Base-by-base conservation (phyloP, 2,888 invertebrate genomes). In the Choreutis nemorana region DNA sequence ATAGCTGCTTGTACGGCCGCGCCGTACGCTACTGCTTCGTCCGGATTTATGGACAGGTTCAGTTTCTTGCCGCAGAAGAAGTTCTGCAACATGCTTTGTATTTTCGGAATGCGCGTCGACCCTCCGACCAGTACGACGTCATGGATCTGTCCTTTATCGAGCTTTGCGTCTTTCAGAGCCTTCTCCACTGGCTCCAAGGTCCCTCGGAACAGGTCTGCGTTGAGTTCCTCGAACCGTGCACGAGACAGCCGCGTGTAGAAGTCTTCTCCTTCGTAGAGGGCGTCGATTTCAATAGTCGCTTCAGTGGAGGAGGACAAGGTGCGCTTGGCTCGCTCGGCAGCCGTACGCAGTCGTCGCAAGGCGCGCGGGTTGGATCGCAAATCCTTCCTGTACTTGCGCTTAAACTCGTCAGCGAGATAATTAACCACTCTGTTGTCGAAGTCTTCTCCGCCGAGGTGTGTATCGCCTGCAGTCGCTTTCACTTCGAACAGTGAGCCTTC, bases 61-160 rank as follows among this genome's bases (percentile, higher is more conserved):
- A 90, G 64, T 22, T 82, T 71, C 57, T 89, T 90, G 14, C 87
- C 87, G 41, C 83, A 83, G 81, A 90, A 91, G 75, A 85, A 90
- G 60, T 86, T 87, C 60, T 88, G 85, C 14, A 91, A 65, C 55
- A 91, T 78, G 39, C 68, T 85, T 55, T 90, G 90, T 27, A 91
- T 85, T 56, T 90, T 91, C 0, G 90, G 91, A 28, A 91, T 90
- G 28, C 90, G 83, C 1, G 87, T 91, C 0, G 90, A 90, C 11
- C 90, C 91, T 8, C 92, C 91, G 14, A 92, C 91, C 7, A 92
- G 73, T 0, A 91, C 91, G 3, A 91, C 86, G 42, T 91, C 91
- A 47, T 91, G 83, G 31, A 91, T 89, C 12, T 83, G 75, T 28
- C 78, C 75, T 54, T 91, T 91, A 64, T 90, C 90, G 62, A 91